A percentile compares a stretch with the other conserved stretches of the same genome.
These are phyloP conservation scores for Decapterus maruadsi DNA, from an alignment of 2,797 vertebrate genomes.

Conservation along the genomic window DNA sequence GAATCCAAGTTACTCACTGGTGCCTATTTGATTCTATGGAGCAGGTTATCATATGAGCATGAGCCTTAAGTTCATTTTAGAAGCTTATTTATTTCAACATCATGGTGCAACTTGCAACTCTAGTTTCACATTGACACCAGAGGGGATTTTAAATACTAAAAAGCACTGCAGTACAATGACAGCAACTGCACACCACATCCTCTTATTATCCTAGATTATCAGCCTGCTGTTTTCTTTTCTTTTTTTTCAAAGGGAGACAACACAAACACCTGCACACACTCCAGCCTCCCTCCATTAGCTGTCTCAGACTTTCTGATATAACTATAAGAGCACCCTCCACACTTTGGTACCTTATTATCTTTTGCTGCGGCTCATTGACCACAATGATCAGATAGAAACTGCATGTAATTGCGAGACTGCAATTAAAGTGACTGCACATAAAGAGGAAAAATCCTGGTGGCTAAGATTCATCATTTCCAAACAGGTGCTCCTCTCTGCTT, in stretches of 20 bases:
- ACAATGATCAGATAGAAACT: slow-evolving; percentile 58
- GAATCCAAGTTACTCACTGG: neutral
- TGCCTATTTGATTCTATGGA: neutral
- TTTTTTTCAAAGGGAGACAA: neutral
- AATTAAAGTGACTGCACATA: slow-evolving; percentile 26
- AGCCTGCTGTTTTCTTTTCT: too few relatives aligned
- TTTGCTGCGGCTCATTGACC: slow-evolving; percentile 53
- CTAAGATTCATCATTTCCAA: slow-evolving; percentile 38
- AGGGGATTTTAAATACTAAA: too few relatives aligned
- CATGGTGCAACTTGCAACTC: neutral
- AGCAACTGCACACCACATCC: neutral
- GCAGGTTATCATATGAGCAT: neutral
- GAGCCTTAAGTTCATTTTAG: neutral
- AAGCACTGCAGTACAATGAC: neutral
- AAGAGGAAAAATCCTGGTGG: slow-evolving; percentile 20
- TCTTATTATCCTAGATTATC: neutral
- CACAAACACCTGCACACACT: slow-evolving; percentile 1
- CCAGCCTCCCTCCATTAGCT: slow-evolving; percentile 14
- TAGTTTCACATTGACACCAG: neutral
- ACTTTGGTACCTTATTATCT: slow-evolving; percentile 53
- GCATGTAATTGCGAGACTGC: slow-evolving; percentile 17
- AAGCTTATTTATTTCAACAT: slow-evolving; percentile 2
- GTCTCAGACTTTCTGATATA: slow-evolving; percentile 11
- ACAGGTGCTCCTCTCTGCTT: slow-evolving; percentile 52
- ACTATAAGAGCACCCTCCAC: slow-evolving; percentile 16